Percentiles rank a stretch among this genome's conserved stretches.
Conservation (phyloP, 1,140 invertebrate genomes). For the Lordiphosa collinella region DNA sequence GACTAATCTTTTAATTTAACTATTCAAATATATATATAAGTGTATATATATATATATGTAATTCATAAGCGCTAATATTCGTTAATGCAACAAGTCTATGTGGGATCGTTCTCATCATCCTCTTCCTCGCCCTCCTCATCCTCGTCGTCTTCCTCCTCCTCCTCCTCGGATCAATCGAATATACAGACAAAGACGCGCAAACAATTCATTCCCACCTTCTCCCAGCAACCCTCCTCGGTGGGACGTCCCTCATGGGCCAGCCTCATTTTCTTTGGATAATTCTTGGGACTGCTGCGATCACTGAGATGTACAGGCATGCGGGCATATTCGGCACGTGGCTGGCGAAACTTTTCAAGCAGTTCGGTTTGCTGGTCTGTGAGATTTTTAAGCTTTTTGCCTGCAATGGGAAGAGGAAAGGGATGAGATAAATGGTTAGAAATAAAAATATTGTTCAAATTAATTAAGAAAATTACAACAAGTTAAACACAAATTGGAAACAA, state of each 20-base stretch:
- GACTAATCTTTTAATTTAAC: conserved; percentile 61
- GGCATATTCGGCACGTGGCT: conserved; percentile 69
- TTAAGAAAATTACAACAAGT: too few relatives aligned
- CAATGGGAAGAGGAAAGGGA: background rate
- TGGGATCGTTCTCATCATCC: conserved; percentile 25
- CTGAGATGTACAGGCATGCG: conserved; percentile 78
- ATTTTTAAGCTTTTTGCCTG: conserved; percentile 74
- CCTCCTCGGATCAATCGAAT: conserved; percentile 69
- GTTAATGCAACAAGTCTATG: conserved; percentile 74
- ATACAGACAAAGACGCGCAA: conserved; percentile 76
- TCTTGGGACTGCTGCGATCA: conserved; percentile 74
- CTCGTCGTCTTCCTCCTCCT: conserved; percentile 1
- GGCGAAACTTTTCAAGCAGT: conserved; percentile 73
- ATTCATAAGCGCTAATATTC: conserved; percentile 76
- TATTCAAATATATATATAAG: conserved; percentile 21
- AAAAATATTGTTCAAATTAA: too few relatives aligned
- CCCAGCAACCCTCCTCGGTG: conserved; percentile 71
- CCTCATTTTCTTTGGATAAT: conserved; percentile 78
- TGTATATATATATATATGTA: conserved; percentile 39
- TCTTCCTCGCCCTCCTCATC: conserved; percentile 8
- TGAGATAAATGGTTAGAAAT: background rate
- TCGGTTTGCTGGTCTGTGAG: conserved; percentile 71
- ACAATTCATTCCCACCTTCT: conserved; percentile 70
- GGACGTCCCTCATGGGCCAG: conserved; percentile 48
- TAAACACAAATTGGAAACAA: too few relatives aligned